Evolutionary conservation across 2,888 invertebrate genomes (phyloP).

Genomic region (Coleophora flavipennella): DNA sequence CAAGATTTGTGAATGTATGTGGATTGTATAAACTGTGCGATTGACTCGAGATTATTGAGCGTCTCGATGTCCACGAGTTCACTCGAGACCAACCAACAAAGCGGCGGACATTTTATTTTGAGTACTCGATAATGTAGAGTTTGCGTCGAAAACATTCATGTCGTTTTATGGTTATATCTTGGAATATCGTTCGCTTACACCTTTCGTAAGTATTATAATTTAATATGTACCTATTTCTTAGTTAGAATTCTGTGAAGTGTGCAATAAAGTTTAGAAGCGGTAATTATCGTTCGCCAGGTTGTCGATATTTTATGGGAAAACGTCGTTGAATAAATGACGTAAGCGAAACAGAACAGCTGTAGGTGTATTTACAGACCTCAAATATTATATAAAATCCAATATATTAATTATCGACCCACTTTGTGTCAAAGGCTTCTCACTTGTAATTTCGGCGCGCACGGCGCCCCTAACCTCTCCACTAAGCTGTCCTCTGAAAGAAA

Average conservation of each 20-base stretch:
- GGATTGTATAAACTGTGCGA: constrained; percentile 48
- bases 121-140: constrained; percentile 73
- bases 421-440: constrained; percentile 57
- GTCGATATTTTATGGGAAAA: constrained; percentile 57
- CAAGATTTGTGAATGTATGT: constrained; percentile 57
- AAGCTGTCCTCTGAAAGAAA: constrained; percentile 35
- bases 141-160: constrained; percentile 70
- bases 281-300: constrained; percentile 54
- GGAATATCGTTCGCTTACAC: constrained; percentile 67
- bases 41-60: constrained; percentile 59
- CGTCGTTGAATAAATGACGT: constrained; percentile 61
- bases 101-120: constrained; percentile 75
- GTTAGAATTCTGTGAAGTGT: constrained; percentile 32
- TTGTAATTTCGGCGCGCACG: constrained; percentile 66
- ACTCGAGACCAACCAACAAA: constrained; percentile 72
- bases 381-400: constrained; percentile 33
- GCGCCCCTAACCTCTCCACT: constrained; percentile 68
- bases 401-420: constrained; percentile 59
- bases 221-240: constrained; percentile 32
- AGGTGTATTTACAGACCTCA: constrained; percentile 31
- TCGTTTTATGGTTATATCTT: constrained; percentile 69
- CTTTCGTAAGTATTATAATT: constrained; percentile 64
- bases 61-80: constrained; percentile 72
- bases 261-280: constrained; percentile 40
- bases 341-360: constrained; percentile 50